These are phyloP conservation scores for Prionailurus viverrinus DNA, from an alignment of 2,113 vertebrate species.

Conservation along the genomic window DNA sequence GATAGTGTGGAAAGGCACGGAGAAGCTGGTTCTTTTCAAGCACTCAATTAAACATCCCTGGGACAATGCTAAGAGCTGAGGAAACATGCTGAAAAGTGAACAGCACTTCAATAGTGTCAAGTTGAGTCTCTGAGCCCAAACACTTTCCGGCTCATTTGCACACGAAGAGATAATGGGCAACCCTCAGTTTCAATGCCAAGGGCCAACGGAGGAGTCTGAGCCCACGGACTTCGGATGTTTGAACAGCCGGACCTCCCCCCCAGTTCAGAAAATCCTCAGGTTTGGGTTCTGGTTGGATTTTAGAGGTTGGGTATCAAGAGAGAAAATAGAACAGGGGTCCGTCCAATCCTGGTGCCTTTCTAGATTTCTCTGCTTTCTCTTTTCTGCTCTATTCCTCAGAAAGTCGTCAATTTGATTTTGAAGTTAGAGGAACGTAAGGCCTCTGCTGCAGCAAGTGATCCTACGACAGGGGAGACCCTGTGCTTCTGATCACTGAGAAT, in stretches of 20 bases:
- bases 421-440: background rate
- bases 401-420: background rate
- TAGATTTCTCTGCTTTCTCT: background rate
- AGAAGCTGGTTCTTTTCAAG: background rate
- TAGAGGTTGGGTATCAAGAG: background rate
- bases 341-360: background rate
- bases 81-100: background rate
- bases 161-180: background rate
- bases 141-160: background rate
- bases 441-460: background rate
- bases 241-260: background rate
- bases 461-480: background rate
- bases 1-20: background rate
- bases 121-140: background rate
- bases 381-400: no score
- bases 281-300: background rate
- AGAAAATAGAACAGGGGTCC: background rate
- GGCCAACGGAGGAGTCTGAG: background rate
- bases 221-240: background rate
- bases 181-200: background rate
- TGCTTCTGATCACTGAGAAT: background rate
- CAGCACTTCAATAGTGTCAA: rapidly evolving
- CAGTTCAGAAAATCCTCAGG: background rate
- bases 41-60: background rate
- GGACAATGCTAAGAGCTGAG: background rate